These are phyloP conservation scores for Mionectes macconnelli DNA, from an alignment of 2,113 vertebrate species.

Conservation along the genomic window DNA sequence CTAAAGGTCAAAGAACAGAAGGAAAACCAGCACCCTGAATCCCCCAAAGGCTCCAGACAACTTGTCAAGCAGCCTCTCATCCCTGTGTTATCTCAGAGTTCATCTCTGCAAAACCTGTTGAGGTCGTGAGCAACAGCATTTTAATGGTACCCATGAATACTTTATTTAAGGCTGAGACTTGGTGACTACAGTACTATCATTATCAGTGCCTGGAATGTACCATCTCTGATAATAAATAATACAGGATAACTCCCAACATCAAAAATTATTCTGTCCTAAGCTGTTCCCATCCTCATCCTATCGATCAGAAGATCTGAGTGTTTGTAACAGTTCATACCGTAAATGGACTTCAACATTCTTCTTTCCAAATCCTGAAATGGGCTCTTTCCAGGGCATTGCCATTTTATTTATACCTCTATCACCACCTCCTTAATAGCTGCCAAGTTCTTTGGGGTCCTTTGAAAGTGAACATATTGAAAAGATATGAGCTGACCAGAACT, in stretches of 20 bases:
- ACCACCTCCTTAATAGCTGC: conserved; percentile 9
- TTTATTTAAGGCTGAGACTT: conserved; percentile 30
- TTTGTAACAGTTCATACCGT: background rate
- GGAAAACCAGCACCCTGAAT: background rate
- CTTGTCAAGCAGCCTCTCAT: background rate
- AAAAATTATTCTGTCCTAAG: conserved; percentile 14
- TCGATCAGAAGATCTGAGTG: background rate
- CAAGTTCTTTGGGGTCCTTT: conserved; percentile 47
- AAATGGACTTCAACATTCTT: conserved; percentile 25
- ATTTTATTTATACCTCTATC: conserved; percentile 42
- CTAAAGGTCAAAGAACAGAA: background rate
- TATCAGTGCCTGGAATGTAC: background rate
- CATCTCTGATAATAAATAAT: conserved; percentile 46
- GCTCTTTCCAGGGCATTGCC: background rate
- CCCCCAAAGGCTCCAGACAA: background rate
- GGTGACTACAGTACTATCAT: conserved; percentile 3
- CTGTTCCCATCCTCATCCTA: background rate
- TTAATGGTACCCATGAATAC: conserved; percentile 20
- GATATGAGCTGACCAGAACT: conserved; percentile 21
- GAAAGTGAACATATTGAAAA: conserved; percentile 55
- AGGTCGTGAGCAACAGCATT: background rate
- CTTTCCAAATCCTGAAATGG: background rate
- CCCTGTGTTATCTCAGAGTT: background rate
- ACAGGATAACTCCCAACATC: background rate
- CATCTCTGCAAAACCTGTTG: background rate